Conservation (phyloP, 92 coral and sea anemone genomes). For the Palythoa heliodiscus region DNA sequence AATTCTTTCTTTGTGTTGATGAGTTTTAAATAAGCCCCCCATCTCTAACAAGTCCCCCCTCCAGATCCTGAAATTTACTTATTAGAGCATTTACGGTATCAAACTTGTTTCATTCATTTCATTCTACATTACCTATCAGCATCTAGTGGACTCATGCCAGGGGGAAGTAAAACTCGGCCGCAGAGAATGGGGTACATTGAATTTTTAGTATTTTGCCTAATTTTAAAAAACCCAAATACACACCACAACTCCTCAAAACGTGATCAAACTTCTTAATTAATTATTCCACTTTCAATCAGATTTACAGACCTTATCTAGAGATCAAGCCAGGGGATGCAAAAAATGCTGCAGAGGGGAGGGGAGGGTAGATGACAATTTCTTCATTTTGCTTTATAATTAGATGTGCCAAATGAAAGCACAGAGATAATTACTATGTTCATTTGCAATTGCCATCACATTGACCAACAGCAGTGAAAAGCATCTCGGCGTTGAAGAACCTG, state of each 20-base stretch:
- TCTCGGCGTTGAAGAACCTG: constrained; percentile 23
- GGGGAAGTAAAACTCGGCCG: neutral
- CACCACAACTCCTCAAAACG: too few species aligned
- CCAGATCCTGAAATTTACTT: too few species aligned
- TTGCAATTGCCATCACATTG: too few species aligned
- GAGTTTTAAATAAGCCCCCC: too few species aligned
- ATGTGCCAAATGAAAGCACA: constrained; percentile 6
- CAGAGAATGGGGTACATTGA: neutral
- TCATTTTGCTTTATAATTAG: neutral
- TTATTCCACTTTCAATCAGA: constrained; percentile 8
- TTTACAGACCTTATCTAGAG: neutral
- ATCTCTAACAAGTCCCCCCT: too few species aligned
- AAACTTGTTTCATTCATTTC: too few species aligned
- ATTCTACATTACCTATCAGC: neutral
- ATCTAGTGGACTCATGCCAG: neutral
- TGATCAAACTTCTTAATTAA: neutral
- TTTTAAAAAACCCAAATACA: too few species aligned
- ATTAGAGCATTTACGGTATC: too few species aligned
- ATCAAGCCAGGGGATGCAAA: constrained; percentile 11
- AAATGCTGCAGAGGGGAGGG: constrained; percentile 6
- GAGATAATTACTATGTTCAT: neutral
- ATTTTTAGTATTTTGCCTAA: neutral
- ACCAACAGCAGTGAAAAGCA: neutral
- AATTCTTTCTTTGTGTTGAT: too few species aligned
- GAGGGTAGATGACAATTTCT: constrained; percentile 9